phyloP scores from a whole-genome alignment of 2,113 vertebrate species.

The Phylloscopus whistleri region DNA sequence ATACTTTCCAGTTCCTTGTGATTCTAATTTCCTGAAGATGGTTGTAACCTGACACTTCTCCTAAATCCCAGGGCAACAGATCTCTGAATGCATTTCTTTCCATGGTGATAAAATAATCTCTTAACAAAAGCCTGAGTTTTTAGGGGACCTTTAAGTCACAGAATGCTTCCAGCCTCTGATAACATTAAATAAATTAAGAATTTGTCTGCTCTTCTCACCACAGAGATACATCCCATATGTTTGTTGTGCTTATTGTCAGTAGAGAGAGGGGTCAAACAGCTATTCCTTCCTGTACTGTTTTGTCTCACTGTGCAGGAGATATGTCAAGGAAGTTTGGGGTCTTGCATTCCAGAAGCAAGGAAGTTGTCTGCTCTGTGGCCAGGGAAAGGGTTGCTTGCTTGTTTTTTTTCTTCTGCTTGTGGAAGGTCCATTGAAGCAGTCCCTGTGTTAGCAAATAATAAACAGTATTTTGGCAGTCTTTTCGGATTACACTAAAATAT shows the following conservation, averaged over 20 bases:
- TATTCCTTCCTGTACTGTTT: slow-evolving; percentile 49
- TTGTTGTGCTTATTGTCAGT: slow-evolving; percentile 48
- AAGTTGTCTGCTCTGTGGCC: background rate
- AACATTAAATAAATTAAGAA: slow-evolving; percentile 14
- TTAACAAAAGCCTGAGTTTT: background rate
- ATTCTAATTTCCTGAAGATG: background rate
- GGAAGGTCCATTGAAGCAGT: background rate
- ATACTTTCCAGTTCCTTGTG: background rate
- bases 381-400: background rate
- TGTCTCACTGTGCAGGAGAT: slow-evolving; percentile 10
- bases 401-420: background rate
- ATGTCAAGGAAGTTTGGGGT: slow-evolving; percentile 9
- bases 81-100: slow-evolving; percentile 14
- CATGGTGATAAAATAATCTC: background rate
- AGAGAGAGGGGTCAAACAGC: slow-evolving; percentile 20
- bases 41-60: background rate
- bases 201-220: background rate
- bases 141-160: background rate
- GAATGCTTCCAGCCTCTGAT: background rate
- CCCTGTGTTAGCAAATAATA: background rate
- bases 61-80: background rate
- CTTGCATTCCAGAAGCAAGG: background rate
- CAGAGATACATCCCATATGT: slow-evolving; percentile 32
- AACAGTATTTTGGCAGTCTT: background rate
- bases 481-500: background rate